Conservation (phyloP, 1,140 invertebrate species). For the Dreissena rostriformis region DNA sequence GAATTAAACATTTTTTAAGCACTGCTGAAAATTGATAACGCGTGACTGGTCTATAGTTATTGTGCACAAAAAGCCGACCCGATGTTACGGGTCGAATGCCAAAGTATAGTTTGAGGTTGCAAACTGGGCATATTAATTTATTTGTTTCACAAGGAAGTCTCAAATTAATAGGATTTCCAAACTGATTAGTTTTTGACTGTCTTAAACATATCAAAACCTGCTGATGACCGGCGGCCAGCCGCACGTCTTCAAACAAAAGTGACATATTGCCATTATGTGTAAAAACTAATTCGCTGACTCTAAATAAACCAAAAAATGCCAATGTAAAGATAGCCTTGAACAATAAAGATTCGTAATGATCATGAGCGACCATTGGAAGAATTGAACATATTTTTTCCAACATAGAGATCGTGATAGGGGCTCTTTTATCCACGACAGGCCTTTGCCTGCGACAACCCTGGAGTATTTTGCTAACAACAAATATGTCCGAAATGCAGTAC, state of each 20-base stretch:
- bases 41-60: neutral
- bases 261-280: neutral
- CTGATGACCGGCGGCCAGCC: neutral
- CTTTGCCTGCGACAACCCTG: neutral
- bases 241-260: neutral
- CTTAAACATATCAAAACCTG: neutral
- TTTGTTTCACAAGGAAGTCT: conserved; percentile 3
- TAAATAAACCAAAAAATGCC: conserved; percentile 13
- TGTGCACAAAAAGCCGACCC: neutral
- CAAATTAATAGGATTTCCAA: neutral
- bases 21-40: conserved; percentile 21
- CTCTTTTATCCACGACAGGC: neutral
- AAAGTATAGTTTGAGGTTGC: conserved; percentile 5
- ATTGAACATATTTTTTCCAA: neutral
- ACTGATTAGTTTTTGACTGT: conserved; percentile 1
- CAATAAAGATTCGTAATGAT: neutral
- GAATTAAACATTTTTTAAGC: neutral
- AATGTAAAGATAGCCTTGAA: neutral
- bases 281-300: conserved; percentile 4
- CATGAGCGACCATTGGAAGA: neutral
- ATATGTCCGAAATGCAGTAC: neutral
- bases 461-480: neutral
- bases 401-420: neutral
- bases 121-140: neutral
- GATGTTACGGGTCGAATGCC: neutral